Percentiles rank a stretch among this genome's conserved stretches.
Conservation (phyloP, 2,888 invertebrate genomes). For the Noctua comes region DNA sequence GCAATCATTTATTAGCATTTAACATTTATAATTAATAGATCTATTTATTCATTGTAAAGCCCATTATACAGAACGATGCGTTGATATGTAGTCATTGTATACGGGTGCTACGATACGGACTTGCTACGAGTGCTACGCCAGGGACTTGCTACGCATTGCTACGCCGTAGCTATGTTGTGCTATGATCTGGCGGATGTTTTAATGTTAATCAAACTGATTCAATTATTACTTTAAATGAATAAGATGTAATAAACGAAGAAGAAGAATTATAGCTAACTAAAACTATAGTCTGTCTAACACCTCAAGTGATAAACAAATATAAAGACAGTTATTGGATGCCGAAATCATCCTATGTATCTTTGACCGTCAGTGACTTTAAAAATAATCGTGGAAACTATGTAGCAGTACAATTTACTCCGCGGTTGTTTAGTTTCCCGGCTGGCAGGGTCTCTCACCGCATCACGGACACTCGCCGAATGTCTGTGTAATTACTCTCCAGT, state of each 20-base stretch:
- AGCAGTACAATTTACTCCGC: constrained; percentile 3
- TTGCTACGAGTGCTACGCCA: neutral
- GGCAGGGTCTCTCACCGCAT: constrained; percentile 13
- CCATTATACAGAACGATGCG: neutral
- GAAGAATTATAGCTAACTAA: no score
- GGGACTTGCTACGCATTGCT: neutral
- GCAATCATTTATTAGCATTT: constrained; percentile 12
- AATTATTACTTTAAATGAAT: neutral
- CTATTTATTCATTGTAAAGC: neutral
- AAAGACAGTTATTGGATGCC: neutral
- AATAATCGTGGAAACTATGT: neutral
- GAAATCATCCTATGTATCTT: neutral
- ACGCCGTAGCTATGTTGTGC: neutral
- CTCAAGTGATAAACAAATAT: neutral
- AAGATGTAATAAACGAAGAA: neutral
- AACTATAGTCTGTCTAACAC: neutral
- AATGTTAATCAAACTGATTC: neutral
- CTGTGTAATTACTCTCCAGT: constrained; percentile 40
- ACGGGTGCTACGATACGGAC: neutral
- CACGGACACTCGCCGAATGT: constrained; percentile 27
- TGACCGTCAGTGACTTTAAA: neutral
- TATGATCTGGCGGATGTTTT: neutral
- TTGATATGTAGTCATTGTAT: neutral
- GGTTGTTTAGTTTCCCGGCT: constrained; percentile 29
- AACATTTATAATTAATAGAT: neutral